Evolutionary conservation across 2,888 invertebrate genomes (phyloP), one percentile per base, ranked within the genome.

Genomic region (Acleris laterana): DNA sequence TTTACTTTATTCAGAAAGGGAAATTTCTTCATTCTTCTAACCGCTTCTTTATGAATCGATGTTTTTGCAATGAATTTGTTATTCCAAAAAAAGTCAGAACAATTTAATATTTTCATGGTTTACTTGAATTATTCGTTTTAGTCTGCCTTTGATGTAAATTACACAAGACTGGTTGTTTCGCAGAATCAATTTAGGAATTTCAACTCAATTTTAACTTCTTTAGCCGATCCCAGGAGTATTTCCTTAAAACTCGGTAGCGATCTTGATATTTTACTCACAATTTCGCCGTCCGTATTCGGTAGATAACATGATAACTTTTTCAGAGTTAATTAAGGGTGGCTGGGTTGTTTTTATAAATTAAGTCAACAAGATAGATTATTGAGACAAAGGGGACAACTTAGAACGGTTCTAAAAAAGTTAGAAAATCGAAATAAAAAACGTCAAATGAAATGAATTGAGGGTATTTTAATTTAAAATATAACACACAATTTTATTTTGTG

Each of bases 121-220:
- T 5, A 50, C 20, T 19, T 44, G 38, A 59, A 59, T 59, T 42
- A 65, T 44, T 44, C 22, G 44, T 42, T 50, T 56, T 28, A 19
- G 57, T 53, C 55, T 44, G 60, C 28, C 44, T 44, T 56, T n/a
- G 50, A 60, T 56, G 44, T 44, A 50, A 64, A 64, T 64, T 49
- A 50, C 25, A 38, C 49, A 19, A 59, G 53, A 46, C 65, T 56
- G 60, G 55, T 65, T 61, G 44, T 60, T 65, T 44, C 22, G 17
- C 20, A 17, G 32, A 56, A 50, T 61, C 65, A 65, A 61, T 65
- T 65, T 55, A 55, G 59, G 44, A 59, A 65, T 50, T 65, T 51
- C 44, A 61, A 56, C 55, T 61, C 44, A 50, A 65, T 56, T 65
- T 56, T 49, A 65, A 60, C 42, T 65, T 65, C 19, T 49, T 65